phyloP scores from a whole-genome alignment of 2,888 invertebrate genomes.

The Barypeithes pellucidus region DNA sequence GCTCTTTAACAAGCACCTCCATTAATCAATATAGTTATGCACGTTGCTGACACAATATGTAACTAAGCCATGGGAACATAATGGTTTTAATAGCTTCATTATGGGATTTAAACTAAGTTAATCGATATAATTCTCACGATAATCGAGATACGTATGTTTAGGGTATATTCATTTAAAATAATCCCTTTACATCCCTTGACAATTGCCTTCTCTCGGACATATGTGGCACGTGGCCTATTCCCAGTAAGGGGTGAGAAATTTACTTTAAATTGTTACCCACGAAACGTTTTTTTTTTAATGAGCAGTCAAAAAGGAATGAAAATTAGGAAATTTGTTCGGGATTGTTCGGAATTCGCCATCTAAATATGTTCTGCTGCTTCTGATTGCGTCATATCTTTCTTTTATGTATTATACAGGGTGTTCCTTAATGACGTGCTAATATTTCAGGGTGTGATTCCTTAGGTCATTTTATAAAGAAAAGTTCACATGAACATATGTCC shows the following conservation, averaged over 20 bases:
- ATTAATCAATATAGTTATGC: too few species aligned
- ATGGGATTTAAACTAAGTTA: conserved; percentile 47
- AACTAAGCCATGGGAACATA: conserved; percentile 36
- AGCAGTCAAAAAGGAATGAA: background rate
- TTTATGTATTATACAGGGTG: too few species aligned
- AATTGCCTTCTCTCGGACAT: conserved; percentile 47
- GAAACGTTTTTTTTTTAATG: background rate
- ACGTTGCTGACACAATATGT: conserved; percentile 32
- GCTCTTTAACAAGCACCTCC: too few species aligned
- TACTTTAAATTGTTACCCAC: conserved; percentile 45
- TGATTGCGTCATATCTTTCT: too few species aligned
- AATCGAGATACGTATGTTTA: conserved; percentile 38
- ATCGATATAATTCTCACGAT: conserved; percentile 49
- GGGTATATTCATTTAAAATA: conserved; percentile 49
- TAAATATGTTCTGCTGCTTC: too few species aligned
- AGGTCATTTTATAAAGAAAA: too few species aligned
- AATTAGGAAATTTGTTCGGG: too few species aligned
- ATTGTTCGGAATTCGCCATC: too few species aligned
- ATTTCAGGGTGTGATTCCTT: too few species aligned
- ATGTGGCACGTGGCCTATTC: conserved; percentile 54
- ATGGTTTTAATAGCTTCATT: conserved; percentile 47
- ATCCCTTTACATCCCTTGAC: conserved; percentile 53
- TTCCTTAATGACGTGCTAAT: too few species aligned
- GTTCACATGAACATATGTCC: too few species aligned
- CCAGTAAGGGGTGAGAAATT: conserved; percentile 53